Evolutionary conservation across 35 echinoderm and acorn worm species (phyloP), one percentile per base, ranked within the genome.

Genomic region (Eucidaris tribuloides): DNA sequence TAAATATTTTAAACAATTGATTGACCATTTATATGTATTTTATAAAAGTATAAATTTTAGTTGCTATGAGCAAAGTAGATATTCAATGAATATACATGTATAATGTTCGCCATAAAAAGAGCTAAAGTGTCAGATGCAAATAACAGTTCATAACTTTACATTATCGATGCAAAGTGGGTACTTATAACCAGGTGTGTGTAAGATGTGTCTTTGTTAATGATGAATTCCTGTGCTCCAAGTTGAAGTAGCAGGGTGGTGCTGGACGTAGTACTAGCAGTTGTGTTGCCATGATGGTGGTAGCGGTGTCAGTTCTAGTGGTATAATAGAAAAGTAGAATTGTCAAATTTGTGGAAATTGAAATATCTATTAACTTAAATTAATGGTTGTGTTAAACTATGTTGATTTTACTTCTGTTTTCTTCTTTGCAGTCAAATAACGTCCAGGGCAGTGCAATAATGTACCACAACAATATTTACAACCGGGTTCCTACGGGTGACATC

Each of bases 391-490:
- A 64, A 32, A 14, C 18, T 17, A 64, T 4, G 15, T 13, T 32
- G 3, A 7, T 19, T 3, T 11, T 0, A 9, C 37, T 27, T 27
- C 22, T 30, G 9, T 30, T 32, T 13, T 32, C 24, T 32, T 64
- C 44, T 22, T 32, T 44, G 22, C 68, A 74, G 68, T 74, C 68
- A 74, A 74, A 74, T n/a, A 74, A 74, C 40, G 68, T 74, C 5
- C 35, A 33, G 44, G 68, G 68, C 38, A 40, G 68, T 44, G 68
- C 68, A 44, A 44, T 74, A 38, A 74, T 42, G 37, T 41, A 41
- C 22, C 68, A 74, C 24, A 74, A 74, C 28, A 74, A 74, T 36
- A 40, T 74, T 33, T 74, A 74, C 38, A 74, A 74, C n/a, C 68
- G 28, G 18, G 68, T 74, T 40, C 68, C 68, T 14, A 33, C 68